A percentile compares a stretch with the other conserved stretches of the same genome.
These are phyloP conservation scores for Notarius quadriscutis DNA, from an alignment of 2,113 vertebrate genomes.

Conservation along the genomic window DNA sequence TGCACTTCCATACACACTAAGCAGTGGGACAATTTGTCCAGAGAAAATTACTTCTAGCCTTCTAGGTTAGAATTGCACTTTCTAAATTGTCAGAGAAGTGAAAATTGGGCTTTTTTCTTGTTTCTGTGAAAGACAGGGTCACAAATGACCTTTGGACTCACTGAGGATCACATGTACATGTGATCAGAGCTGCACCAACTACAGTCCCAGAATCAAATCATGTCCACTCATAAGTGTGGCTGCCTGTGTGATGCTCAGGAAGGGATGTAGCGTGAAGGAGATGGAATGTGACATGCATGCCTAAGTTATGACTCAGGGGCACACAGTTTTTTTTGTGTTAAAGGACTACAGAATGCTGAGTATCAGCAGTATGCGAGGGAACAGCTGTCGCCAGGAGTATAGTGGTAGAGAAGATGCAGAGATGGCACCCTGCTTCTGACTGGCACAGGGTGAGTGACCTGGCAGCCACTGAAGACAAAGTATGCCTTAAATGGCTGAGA, in stretches of 20 bases:
- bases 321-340: background rate
- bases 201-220: constrained; percentile 21
- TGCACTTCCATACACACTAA: background rate
- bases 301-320: constrained; percentile 25
- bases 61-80: background rate
- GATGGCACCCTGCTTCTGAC: constrained; percentile 35
- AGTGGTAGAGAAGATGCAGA: constrained; percentile 26
- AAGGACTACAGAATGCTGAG: constrained; percentile 21
- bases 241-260: constrained; percentile 38
- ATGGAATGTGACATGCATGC: constrained; percentile 49
- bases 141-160: constrained; percentile 20
- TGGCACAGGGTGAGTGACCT: constrained; percentile 39
- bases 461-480: constrained; percentile 13
- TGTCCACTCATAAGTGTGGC: constrained; percentile 26
- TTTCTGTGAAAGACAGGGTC: background rate
- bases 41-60: background rate
- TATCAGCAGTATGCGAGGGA: constrained; percentile 45
- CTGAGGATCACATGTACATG: background rate
- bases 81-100: background rate
- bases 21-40: background rate
- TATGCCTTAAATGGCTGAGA: background rate
- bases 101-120: background rate
- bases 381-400: constrained; percentile 53
- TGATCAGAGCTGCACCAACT: constrained; percentile 7
- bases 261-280: constrained; percentile 32